phyloP scores from a whole-genome alignment of 2,113 vertebrate species.

The Atrichornis clamosus region DNA sequence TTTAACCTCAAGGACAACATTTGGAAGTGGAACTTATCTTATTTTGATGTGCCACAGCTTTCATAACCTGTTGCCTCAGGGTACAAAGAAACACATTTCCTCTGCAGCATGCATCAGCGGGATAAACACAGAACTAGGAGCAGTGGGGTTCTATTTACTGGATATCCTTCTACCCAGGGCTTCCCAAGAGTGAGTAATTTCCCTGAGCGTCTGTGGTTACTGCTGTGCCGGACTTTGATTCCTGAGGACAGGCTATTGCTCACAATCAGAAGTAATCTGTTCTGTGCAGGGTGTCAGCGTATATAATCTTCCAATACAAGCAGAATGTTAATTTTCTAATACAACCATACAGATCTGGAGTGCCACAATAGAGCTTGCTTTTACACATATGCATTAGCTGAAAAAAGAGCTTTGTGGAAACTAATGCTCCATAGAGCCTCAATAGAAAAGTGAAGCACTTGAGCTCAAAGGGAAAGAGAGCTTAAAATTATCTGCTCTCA shows the following conservation, averaged over 20 bases:
- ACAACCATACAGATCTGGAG: not conserved
- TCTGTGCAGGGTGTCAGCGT: not conserved
- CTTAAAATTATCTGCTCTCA: constrained; percentile 25
- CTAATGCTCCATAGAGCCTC: not conserved
- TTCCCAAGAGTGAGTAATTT: not conserved
- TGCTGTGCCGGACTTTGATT: not conserved
- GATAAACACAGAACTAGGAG: not conserved
- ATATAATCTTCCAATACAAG: constrained; percentile 9
- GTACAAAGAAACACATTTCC: not conserved
- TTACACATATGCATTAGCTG: constrained; percentile 10
- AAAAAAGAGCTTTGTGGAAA: not conserved
- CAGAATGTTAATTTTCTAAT: constrained; percentile 24
- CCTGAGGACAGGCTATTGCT: not conserved
- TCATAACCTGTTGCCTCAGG: not conserved
- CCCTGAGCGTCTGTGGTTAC: not conserved
- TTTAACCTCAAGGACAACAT: not conserved
- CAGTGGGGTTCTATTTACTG: not conserved
- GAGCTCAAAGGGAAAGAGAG: not conserved
- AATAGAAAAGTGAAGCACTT: constrained; percentile 1
- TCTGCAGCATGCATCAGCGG: not conserved
- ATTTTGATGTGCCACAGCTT: not conserved
- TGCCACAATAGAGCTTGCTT: not conserved
- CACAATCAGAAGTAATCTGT: not conserved
- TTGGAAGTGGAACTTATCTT: not conserved
- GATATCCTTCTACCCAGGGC: not conserved